Base-by-base conservation (phyloP, 2,113 vertebrate species). In the Misgurnus anguillicaudatus region DNA sequence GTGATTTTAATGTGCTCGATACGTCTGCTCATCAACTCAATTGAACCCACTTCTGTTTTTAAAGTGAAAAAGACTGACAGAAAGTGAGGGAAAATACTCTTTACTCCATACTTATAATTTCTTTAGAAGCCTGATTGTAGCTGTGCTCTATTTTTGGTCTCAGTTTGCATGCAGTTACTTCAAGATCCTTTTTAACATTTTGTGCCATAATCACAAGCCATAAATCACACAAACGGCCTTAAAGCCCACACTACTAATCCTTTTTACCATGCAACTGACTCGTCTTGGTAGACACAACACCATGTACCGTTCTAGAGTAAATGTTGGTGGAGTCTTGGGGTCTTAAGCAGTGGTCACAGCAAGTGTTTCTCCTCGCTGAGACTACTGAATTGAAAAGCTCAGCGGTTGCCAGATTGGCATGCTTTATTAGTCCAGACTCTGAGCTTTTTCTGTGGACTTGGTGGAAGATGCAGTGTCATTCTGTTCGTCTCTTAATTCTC, bases 401-500 rank as follows among this genome's bases (percentile, higher is more conserved):
- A 81, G 78, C 71, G 24, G 81, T 77, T 75, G 75, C 78, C 74
- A 69, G 78, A 80, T 80, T 78, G 68, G 51, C 19, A 36, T 39
- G 70, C 45, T 73, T 60, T 67, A 80, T 83, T 85, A 64, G 67
- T 66, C 9, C 24, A 38, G 65, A 31, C 75, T 69, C 61, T 38
- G 60, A 42, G 58, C 45, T 71, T 58, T 78, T 62, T 78, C 75
- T 58, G 42, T 57, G 31, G 57, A 48, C 70, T 70, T 75, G n/a
- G 58, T 19, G 19, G 71, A 75, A 75, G 47, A 76, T 74, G 53
- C 8, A 6, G 71, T 79, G 85, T 79, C 79, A 82, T 77, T 82
- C 79, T 72, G 57, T 63, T 78, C 21, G 41, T 47, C 19, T 78
- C 64, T 60, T 86, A 86, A 87, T 87, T 87, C 85, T 77, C 65